Evolutionary conservation across 2,888 invertebrate species (phyloP).

Genomic region (Neoitamus cyanurus): DNA sequence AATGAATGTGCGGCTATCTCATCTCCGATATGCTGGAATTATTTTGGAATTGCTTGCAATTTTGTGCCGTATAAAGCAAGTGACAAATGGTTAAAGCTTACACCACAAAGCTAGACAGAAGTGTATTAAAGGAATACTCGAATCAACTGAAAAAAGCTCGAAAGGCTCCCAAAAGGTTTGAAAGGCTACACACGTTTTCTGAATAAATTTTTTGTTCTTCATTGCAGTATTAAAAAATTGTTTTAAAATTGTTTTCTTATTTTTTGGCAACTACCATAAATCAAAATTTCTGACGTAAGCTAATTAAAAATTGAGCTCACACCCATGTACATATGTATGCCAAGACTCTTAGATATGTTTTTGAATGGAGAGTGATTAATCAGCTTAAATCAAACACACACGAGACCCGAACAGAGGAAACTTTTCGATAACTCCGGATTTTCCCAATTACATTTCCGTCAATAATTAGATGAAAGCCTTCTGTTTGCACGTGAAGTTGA

Average conservation of each 20-base stretch:
- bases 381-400: background rate
- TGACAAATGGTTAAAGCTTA: background rate
- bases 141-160: background rate
- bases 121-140: background rate
- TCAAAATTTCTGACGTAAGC: background rate
- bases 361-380: background rate
- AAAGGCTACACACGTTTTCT: background rate
- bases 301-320: background rate
- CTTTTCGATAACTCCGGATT: background rate
- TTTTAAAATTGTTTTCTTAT: background rate
- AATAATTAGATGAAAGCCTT: slow-evolving; percentile 4
- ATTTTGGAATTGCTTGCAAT: background rate
- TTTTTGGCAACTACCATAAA: background rate
- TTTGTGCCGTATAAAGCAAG: background rate
- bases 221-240: no score
- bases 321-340: background rate
- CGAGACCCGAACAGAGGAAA: background rate
- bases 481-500: background rate
- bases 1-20: background rate
- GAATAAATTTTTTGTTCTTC: background rate
- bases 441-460: slow-evolving; percentile 11
- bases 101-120: background rate
- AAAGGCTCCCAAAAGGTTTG: background rate
- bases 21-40: background rate
- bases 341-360: background rate